Conservation (phyloP, 2,888 invertebrate species). For the Erpobdella octoculata region DNA sequence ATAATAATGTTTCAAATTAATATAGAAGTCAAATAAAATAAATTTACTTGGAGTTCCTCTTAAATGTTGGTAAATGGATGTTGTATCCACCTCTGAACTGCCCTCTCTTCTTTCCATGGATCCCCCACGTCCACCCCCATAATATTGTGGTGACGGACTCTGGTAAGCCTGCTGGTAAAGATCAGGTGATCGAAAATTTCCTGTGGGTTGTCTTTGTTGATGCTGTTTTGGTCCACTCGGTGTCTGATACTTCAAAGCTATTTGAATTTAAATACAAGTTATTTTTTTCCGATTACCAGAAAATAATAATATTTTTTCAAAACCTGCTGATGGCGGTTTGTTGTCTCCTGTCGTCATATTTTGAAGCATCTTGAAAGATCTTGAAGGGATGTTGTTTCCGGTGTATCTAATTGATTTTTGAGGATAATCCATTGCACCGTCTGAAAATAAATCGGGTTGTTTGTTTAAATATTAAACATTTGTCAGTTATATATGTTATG, state of each 20-base stretch:
- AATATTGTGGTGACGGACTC: neutral
- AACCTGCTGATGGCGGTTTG: slow-evolving; percentile 11
- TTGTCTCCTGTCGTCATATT: slow-evolving; percentile 40
- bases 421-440: slow-evolving; percentile 44
- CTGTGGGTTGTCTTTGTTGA: slow-evolving; percentile 8
- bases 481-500: too few relatives aligned
- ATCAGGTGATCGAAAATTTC: slow-evolving; percentile 10
- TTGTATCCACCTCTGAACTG: slow-evolving; percentile 33
- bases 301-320: neutral
- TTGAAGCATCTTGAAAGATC: slow-evolving; percentile 59
- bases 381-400: slow-evolving; percentile 59
- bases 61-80: slow-evolving; percentile 33
- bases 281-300: neutral
- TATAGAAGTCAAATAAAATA: neutral
- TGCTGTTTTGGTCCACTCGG: neutral
- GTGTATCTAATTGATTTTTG: slow-evolving; percentile 48
- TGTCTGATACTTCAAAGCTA: neutral
- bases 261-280: too few relatives aligned
- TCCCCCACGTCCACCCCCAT: neutral
- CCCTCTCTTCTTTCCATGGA: slow-evolving; percentile 16
- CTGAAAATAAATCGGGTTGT: neutral
- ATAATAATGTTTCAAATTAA: too few relatives aligned
- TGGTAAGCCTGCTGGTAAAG: neutral
- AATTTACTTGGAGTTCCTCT: too few relatives aligned
- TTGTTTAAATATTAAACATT: too few relatives aligned